Base-by-base conservation (phyloP, 2,888 invertebrate species). In the Biston betularia region DNA sequence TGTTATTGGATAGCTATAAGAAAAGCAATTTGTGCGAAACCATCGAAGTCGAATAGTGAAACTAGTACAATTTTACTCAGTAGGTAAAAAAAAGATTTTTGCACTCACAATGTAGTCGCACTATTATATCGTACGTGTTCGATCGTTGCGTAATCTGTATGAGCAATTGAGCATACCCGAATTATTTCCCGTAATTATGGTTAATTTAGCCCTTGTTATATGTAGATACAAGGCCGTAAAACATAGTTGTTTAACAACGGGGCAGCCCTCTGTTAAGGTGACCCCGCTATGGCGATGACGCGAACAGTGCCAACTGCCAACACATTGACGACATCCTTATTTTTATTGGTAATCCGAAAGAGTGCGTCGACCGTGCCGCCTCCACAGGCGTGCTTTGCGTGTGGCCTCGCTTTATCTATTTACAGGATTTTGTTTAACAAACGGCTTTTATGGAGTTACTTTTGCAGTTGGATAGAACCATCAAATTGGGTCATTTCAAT, bases 251-350 rank as follows among this genome's bases (percentile, higher is more conserved):
- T 75, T 76, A 71, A 64, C 33, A 57, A 74, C 79, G 77, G 83
- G 82, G 75, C 82, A 83, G 74, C 81, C 82, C 82, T 79, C 75
- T 71, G 72, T 77, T 79, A 87, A 88, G 89, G 89, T 89, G 90
- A 90, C 89, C 88, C 87, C 84, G 82, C 83, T 78, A 86, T 84
- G 85, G 85, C 69, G 79, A 75, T 84, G 90, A 86, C 90, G 92
- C 92, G 91, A 93, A 91, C 84, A 84, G 85, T 92, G 92, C 93
- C 92, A 93, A 92, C 85, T 92, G 92, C 93, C 92, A 93, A 92
- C 84, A 84, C 85, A 91, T 92, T 93, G 93, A 93, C 93, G 92
- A 89, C 93, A 93, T 93, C 93, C 93, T 92, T 93, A 91, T 93
- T 92, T 93, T 89, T 91, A 92, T 90, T 90, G 87, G 86, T 86